These are phyloP conservation scores for Apostichopus californicus DNA, from an alignment of 35 echinoderm and acorn worm species.

Conservation along the genomic window DNA sequence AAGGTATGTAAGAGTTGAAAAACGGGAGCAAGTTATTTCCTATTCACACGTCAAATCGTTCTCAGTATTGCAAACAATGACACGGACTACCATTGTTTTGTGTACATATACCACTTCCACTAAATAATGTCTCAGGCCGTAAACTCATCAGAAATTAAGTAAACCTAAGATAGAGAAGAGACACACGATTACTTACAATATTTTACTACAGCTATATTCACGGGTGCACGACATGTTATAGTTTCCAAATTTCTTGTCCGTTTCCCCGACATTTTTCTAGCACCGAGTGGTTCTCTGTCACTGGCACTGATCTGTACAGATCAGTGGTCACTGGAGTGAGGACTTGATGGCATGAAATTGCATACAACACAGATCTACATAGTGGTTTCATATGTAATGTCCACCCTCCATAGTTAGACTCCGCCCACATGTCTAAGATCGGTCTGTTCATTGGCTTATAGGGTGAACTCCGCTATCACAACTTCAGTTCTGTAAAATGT, in stretches of 20 bases:
- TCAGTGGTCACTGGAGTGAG: background rate
- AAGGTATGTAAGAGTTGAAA: too few species aligned
- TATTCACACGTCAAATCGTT: too few species aligned
- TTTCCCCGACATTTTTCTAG: conserved; percentile 16
- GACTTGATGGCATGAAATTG: background rate
- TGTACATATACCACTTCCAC: too few species aligned
- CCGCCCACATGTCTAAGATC: background rate
- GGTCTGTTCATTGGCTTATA: background rate
- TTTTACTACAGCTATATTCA: conserved; percentile 97
- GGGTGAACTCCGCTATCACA: background rate
- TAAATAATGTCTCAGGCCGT: background rate
- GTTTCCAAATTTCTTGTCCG: conserved; percentile 22
- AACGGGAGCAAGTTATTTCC: too few species aligned
- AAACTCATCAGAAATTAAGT: too few species aligned
- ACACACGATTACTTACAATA: conserved; percentile 74
- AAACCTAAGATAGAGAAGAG: background rate
- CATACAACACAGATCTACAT: background rate
- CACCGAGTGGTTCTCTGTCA: too few species aligned
- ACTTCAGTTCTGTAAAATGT: too few species aligned
- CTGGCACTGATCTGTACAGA: too few species aligned
- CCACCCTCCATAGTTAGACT: background rate
- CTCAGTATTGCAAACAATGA: too few species aligned
- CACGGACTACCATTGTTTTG: too few species aligned
- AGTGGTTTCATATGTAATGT: background rate
- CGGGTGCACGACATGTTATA: conserved; percentile 87